Conservation (phyloP, 2,113 vertebrate species). For the Sorex araneus region DNA sequence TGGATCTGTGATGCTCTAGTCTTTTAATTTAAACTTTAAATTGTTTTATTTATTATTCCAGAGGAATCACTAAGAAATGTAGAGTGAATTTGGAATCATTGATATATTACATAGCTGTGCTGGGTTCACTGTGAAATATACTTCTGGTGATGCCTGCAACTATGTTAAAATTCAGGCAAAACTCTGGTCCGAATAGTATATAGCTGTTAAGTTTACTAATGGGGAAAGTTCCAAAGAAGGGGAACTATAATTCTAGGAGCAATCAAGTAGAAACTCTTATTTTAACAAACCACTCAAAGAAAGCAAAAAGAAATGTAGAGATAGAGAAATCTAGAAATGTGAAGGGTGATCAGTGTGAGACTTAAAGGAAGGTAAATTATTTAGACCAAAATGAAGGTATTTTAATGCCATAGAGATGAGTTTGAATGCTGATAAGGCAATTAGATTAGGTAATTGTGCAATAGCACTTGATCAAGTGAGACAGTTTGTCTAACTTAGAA, state of each 20-base stretch:
- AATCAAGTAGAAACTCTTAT: neutral
- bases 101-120: neutral
- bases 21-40: neutral
- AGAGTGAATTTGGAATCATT: too few species aligned
- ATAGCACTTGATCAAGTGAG: neutral
- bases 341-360: neutral
- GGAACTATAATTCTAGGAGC: slow-evolving; percentile 9
- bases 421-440: neutral
- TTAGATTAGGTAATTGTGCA: neutral
- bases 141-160: neutral
- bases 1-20: neutral
- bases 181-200: neutral
- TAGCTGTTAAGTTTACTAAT: neutral
- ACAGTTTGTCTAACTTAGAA: slow-evolving; percentile 36
- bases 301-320: slow-evolving; percentile 3
- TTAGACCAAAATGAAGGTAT: neutral
- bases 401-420: neutral
- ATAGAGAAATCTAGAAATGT: neutral
- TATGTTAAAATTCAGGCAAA: neutral
- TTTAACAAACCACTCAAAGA: slow-evolving; percentile 22
- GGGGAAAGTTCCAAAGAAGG: neutral
- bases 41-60: slow-evolving; percentile 19
- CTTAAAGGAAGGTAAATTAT: neutral
- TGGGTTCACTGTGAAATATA: neutral
- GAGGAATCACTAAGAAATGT: neutral